phyloP scores from a whole-genome alignment of 2,797 vertebrate species.

The Melopsittacus undulatus region DNA sequence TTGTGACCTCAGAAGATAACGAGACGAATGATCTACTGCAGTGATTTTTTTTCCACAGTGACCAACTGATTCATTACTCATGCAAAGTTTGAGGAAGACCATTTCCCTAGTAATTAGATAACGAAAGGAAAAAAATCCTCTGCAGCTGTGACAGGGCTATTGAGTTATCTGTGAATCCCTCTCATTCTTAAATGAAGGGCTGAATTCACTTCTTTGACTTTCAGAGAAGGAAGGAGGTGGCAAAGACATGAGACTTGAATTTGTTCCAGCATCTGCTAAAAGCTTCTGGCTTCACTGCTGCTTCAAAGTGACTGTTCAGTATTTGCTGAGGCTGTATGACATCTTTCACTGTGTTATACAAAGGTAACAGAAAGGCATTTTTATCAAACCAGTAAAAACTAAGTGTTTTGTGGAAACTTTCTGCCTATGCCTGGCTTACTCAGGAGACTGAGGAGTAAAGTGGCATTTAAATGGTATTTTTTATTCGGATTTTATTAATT shows the following conservation, averaged over 20 bases:
- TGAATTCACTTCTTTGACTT: slow-evolving; percentile 31
- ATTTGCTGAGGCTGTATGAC: neutral
- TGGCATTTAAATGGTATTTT: neutral
- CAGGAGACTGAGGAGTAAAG: neutral
- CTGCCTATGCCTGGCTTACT: neutral
- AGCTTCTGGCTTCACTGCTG: neutral
- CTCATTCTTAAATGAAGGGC: slow-evolving; percentile 26
- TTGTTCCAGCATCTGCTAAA: slow-evolving; percentile 6
- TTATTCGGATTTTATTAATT: neutral
- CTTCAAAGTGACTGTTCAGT: neutral
- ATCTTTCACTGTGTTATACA: neutral
- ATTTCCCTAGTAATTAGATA: slow-evolving; percentile 21
- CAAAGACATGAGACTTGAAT: slow-evolving; percentile 19
- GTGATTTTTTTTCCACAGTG: neutral
- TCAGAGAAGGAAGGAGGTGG: slow-evolving; percentile 3
- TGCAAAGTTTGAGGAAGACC: neutral
- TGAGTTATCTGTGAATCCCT: slow-evolving; percentile 10
- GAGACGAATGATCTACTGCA: neutral
- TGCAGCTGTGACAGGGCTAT: slow-evolving; percentile 32
- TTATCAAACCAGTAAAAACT: neutral
- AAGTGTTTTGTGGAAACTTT: neutral
- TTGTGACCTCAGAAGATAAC: neutral
- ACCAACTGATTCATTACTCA: neutral
- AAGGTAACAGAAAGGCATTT: neutral
- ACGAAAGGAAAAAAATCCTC: neutral